Percentiles rank a stretch among this genome's conserved stretches.
Evolutionary conservation across 2,113 vertebrate genomes (phyloP).

Genomic region (Australoheros scitulus): DNA sequence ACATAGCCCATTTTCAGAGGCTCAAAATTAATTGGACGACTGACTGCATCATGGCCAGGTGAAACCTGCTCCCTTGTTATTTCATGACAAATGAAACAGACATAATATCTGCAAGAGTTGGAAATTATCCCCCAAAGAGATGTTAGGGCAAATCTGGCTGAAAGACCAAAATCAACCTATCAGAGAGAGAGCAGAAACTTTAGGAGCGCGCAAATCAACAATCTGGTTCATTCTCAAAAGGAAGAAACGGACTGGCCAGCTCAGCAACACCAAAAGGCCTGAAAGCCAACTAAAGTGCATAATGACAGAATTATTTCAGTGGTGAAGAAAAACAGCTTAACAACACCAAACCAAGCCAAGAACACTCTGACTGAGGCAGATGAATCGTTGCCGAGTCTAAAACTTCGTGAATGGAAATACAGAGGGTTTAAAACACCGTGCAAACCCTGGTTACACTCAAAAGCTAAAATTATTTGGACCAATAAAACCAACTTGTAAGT

Average conservation of each 20-base stretch:
- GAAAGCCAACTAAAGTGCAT: not conserved
- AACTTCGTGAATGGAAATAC: not conserved
- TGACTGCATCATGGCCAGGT: not conserved
- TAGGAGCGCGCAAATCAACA: not conserved
- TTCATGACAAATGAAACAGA: not conserved
- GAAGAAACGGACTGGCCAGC: not conserved
- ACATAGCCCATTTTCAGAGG: not conserved
- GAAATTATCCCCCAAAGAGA: not conserved
- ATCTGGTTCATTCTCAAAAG: not conserved
- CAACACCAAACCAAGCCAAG: not conserved
- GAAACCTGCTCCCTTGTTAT: not conserved
- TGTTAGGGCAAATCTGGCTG: not conserved
- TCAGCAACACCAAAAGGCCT: accelerated
- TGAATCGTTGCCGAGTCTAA: too few relatives aligned
- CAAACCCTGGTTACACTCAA: not conserved
- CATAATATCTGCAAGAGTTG: not conserved
- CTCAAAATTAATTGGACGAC: not conserved
- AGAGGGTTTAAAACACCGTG: not conserved
- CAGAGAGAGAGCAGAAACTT: not conserved
- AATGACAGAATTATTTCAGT: accelerated
- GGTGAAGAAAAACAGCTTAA: not conserved
- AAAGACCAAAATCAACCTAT: accelerated
- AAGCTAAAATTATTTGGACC: accelerated
- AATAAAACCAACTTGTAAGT: not conserved
- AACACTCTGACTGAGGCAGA: not conserved